These are phyloP conservation scores for Prietella phreatophila DNA, from an alignment of 2,113 vertebrate genomes.

Conservation along the genomic window DNA sequence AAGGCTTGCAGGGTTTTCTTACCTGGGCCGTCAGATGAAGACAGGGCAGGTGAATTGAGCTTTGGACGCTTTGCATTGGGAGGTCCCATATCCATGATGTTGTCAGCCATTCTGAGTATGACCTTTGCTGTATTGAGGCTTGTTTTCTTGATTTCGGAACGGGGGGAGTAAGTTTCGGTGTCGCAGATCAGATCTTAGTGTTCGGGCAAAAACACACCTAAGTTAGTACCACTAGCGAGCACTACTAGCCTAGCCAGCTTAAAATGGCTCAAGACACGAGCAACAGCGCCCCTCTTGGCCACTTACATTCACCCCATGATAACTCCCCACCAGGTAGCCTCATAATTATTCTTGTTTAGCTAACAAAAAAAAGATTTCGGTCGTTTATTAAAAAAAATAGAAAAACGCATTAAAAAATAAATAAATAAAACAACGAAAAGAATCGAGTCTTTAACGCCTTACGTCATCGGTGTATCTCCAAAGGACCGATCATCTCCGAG, in stretches of 20 bases:
- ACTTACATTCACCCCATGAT: slow-evolving; percentile 80
- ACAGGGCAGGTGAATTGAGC: slow-evolving; percentile 88
- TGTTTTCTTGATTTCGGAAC: background rate
- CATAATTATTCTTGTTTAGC: slow-evolving; percentile 73
- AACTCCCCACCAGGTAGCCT: slow-evolving; percentile 80
- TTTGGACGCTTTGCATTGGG: slow-evolving; percentile 91
- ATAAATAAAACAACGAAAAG: background rate
- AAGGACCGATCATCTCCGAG: slow-evolving; percentile 70
- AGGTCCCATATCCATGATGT: slow-evolving; percentile 91
- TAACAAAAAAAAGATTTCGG: slow-evolving; percentile 62
- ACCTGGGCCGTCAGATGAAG: slow-evolving; percentile 89
- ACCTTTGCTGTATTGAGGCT: background rate
- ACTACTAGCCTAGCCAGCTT: slow-evolving; percentile 62
- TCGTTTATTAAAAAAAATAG: background rate
- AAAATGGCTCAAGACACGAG: slow-evolving; percentile 73
- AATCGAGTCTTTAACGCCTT: slow-evolving; percentile 56
- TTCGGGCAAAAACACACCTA: slow-evolving; percentile 33
- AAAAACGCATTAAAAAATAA: too few species aligned
- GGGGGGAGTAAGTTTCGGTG: background rate
- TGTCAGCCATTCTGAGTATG: slow-evolving; percentile 84
- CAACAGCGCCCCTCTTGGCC: slow-evolving; percentile 86
- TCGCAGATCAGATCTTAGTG: slow-evolving; percentile 1
- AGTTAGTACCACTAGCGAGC: slow-evolving; percentile 54
- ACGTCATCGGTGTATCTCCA: slow-evolving; percentile 62
- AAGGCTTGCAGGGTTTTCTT: slow-evolving; percentile 59